Base-by-base conservation (phyloP, 1,140 invertebrate species). In the Nylanderia fulva region DNA sequence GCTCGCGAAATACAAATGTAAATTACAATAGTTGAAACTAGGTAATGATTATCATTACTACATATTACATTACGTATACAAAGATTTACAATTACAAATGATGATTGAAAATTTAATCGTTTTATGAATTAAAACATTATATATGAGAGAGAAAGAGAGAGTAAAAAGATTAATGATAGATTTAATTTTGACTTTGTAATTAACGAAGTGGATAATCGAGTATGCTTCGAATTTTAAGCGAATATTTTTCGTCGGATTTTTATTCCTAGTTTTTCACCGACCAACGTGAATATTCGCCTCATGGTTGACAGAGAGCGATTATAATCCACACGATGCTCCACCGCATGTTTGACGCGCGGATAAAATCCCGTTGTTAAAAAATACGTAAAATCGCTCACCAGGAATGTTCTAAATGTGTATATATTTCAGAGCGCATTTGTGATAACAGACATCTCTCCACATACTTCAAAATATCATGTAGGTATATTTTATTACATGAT, bases 271-370 rank as follows among this genome's bases (percentile, higher is more conserved):
- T 80, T 80, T 48, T 80, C 42, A 71, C 18, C 42, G 27, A 21
- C 63, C 76, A 48, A 61, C 85, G 76, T 61, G 85, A 89, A 91
- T 90, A 90, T 90, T 90, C 80, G 74, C 77, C 54, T 64, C 82
- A 86, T 68, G 56, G 48, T 79, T 86, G 86, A 88, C 84, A 83
- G 52, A 79, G 56, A 56, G 42, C 88, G 42, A 71, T 87, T 74
- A 88, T 83, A 88, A 89, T 83, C 86, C 86, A 80, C 86, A 88
- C 58, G 63, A 63, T 72, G 63, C n/a, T 69, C 64, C 74, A 63
- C 56, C 85, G 75, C 74, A 75, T 85, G 84, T 85, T 88, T 87
- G 86, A 75, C 66, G 54, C 52, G 36, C 11, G 68, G 66, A 75
- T 61, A 68, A 87, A 88, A 82, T 33, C 66, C n/a, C 21, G 24